Percentiles rank a stretch among this genome's conserved stretches.
phyloP scores from a whole-genome alignment of 2,888 invertebrate species.

The Andrena hattorfiana region DNA sequence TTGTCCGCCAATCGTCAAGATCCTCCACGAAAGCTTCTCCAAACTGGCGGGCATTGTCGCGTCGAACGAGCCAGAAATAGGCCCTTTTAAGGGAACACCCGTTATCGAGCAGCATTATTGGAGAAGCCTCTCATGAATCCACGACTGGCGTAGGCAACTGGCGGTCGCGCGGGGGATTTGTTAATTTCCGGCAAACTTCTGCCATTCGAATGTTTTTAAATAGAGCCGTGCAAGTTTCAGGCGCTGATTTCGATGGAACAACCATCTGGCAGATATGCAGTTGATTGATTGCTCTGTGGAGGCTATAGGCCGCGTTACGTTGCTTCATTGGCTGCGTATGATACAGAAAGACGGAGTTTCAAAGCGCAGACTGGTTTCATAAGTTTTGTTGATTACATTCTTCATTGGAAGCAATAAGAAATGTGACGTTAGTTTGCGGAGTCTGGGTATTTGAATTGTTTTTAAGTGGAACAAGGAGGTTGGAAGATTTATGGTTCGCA shows the following conservation, averaged over 20 bases:
- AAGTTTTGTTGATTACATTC: no score
- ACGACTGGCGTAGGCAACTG: neutral
- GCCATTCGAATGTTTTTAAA: slow-evolving; percentile 3
- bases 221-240: neutral
- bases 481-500: no score
- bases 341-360: neutral
- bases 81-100: slow-evolving; percentile 14
- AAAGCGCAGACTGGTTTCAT: no score
- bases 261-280: neutral
- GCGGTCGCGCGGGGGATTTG: slow-evolving; percentile 15
- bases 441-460: neutral
- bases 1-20: slow-evolving; percentile 10
- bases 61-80: slow-evolving; percentile 45
- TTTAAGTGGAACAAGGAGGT: neutral
- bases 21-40: slow-evolving; percentile 31
- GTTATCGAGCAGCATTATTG: slow-evolving; percentile 23
- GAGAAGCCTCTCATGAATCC: slow-evolving; percentile 9
- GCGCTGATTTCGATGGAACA: neutral
- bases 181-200: slow-evolving; percentile 35
- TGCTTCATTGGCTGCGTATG: neutral
- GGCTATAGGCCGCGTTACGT: neutral
- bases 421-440: no score
- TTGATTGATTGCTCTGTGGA: neutral
- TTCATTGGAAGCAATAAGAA: no score
- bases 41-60: slow-evolving; percentile 49